A percentile compares a stretch with the other conserved stretches of the same genome.
Evolutionary conservation across 2,113 vertebrate genomes (phyloP).

Genomic region (Turnix velox): DNA sequence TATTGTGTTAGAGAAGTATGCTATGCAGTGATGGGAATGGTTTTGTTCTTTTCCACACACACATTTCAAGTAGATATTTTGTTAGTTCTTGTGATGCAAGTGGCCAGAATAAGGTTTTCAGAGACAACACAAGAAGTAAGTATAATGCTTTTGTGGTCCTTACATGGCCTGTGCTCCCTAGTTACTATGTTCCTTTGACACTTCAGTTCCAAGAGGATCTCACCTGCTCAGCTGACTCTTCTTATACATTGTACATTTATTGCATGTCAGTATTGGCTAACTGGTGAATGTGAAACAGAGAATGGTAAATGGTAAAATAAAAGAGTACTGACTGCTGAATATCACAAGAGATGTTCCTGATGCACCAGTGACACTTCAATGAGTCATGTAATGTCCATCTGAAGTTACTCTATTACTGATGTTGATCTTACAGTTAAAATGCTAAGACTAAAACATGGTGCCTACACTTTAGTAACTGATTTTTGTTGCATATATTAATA

Average conservation of each 20-base stretch:
- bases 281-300: neutral
- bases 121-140: neutral
- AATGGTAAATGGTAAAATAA: neutral
- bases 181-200: neutral
- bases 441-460: neutral
- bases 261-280: neutral
- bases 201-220: neutral
- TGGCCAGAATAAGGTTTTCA: neutral
- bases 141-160: neutral
- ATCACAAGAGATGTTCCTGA: neutral
- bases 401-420: neutral
- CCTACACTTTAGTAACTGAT: neutral
- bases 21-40: neutral
- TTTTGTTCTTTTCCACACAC: neutral
- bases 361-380: rapidly evolving
- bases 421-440: neutral
- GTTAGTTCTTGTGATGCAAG: neutral
- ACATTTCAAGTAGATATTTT: neutral
- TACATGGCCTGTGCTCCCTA: neutral
- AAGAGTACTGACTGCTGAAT: neutral
- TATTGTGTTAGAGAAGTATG: neutral
- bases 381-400: neutral
- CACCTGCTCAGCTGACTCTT: neutral
- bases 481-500: neutral
- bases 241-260: neutral